Evolutionary conservation across 2,888 invertebrate species (phyloP).

Genomic region (Tridacna gigas): DNA sequence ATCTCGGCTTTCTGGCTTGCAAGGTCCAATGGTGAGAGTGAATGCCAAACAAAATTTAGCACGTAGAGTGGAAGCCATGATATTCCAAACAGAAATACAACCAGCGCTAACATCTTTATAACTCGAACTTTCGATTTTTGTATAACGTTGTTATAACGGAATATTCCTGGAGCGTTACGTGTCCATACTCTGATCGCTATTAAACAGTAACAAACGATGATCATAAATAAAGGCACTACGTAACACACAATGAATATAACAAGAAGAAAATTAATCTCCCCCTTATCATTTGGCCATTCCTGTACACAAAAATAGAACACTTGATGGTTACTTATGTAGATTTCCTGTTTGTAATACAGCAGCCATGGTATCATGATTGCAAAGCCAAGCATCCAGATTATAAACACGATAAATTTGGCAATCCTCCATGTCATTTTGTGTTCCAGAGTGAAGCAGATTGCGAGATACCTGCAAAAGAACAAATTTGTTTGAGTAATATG

Average conservation of each 20-base stretch:
- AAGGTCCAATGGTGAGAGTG: conserved; percentile 88
- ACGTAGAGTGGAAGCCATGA: conserved; percentile 96
- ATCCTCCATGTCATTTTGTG: conserved; percentile 95
- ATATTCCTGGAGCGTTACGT: conserved; percentile 95
- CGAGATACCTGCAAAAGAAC: conserved; percentile 92
- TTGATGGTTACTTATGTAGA: conserved; percentile 27
- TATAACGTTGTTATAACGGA: conserved; percentile 85
- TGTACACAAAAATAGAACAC: conserved; percentile 69
- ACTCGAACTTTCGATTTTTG: conserved; percentile 96
- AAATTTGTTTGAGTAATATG: too few relatives aligned
- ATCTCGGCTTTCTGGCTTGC: conserved; percentile 86
- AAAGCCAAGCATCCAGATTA: conserved; percentile 95
- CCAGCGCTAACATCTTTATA: conserved; percentile 97
- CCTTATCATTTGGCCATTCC: conserved; percentile 92
- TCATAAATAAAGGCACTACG: conserved; percentile 94
- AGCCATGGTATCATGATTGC: conserved; percentile 95
- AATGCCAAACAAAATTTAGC: conserved; percentile 94
- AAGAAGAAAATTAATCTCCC: conserved; percentile 93
- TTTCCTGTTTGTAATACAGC: conserved; percentile 90
- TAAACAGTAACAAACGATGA: conserved; percentile 95
- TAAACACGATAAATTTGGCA: conserved; percentile 93
- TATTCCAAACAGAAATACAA: conserved; percentile 95
- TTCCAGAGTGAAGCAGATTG: conserved; percentile 97
- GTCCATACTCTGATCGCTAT: conserved; percentile 96
- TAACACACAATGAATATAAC: conserved; percentile 95